Evolutionary conservation across 2,888 invertebrate genomes (phyloP).

Genomic region (Agrilus biguttatus): DNA sequence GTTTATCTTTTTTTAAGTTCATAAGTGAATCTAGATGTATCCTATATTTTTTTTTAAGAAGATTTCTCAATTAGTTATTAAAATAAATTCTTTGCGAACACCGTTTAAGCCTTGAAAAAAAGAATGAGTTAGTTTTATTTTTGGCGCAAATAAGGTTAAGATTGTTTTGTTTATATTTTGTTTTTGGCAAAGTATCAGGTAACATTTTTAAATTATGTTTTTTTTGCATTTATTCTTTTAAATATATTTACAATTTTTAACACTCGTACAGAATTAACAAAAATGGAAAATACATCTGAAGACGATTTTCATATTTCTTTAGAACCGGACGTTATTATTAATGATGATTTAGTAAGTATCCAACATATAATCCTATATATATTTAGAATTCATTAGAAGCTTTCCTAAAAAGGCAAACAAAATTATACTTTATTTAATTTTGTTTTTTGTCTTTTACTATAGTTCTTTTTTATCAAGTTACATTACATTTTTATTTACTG

Average conservation of each 20-base stretch:
- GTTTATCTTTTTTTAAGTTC: slow-evolving; percentile 23
- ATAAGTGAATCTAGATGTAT: slow-evolving; percentile 16
- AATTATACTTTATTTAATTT: no score
- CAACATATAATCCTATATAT: no score
- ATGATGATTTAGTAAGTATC: slow-evolving; percentile 17
- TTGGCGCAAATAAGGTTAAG: slow-evolving; percentile 11
- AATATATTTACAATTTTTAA: slow-evolving; percentile 3
- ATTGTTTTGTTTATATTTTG: slow-evolving; percentile 21
- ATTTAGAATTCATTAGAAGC: no score
- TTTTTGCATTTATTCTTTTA: slow-evolving; percentile 1
- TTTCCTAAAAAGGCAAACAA: no score
- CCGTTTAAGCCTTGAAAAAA: background rate
- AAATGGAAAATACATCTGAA: slow-evolving; percentile 13
- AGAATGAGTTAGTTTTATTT: slow-evolving; percentile 1
- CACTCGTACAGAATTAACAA: slow-evolving; percentile 5
- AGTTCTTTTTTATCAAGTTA: no score
- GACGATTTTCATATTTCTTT: slow-evolving; percentile 17
- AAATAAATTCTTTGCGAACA: no score
- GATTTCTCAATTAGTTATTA: no score
- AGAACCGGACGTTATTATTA: slow-evolving; percentile 24
- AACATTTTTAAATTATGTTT: slow-evolving; percentile 13
- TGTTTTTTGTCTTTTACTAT: no score
- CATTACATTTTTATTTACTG: no score
- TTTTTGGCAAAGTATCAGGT: slow-evolving; percentile 19
- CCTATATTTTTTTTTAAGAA: no score